phyloP scores from a whole-genome alignment of 2,888 invertebrate genomes.

The Drosophila mulleri region DNA sequence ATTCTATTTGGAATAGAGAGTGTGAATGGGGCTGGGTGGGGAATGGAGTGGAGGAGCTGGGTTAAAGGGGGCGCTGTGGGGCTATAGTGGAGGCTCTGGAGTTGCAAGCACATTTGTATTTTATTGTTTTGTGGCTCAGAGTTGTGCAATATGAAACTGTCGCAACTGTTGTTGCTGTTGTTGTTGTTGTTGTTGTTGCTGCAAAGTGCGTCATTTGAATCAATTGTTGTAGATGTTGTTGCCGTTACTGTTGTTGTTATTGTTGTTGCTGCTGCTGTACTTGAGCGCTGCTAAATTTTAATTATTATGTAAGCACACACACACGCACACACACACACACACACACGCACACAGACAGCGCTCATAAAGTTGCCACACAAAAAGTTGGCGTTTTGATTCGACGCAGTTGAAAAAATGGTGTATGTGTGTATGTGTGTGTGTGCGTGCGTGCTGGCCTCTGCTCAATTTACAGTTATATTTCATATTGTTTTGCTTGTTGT shows the following conservation, averaged over 20 bases:
- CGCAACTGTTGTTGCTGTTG: conserved; percentile 20
- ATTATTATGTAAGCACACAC: conserved; percentile 60
- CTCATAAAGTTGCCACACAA: conserved; percentile 47
- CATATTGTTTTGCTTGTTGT: conserved; percentile 13
- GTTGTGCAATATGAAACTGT: conserved; percentile 56
- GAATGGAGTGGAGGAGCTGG: neutral
- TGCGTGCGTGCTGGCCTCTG: neutral
- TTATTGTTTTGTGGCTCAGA: conserved; percentile 16
- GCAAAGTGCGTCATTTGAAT: conserved; percentile 59
- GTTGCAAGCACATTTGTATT: conserved; percentile 19
- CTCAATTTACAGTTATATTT: conserved; percentile 33
- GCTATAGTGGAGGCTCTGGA: conserved; percentile 3
- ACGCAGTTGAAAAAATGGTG: neutral
- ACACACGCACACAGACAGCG: conserved; percentile 9
- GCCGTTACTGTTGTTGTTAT: conserved; percentile 5
- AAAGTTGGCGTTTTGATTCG: conserved; percentile 35
- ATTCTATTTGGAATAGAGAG: neutral
- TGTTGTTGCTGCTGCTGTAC: conserved; percentile 21
- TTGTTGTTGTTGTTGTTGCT: conserved; percentile 19
- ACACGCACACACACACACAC: conserved; percentile 5
- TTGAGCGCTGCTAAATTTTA: conserved; percentile 68
- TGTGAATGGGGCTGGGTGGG: neutral
- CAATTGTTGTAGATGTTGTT: conserved; percentile 11
- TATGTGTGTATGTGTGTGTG: neutral
- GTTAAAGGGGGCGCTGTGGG: neutral